These are phyloP conservation scores for Lomographa bimaculata DNA, from an alignment of 2,888 invertebrate genomes.

Conservation along the genomic window DNA sequence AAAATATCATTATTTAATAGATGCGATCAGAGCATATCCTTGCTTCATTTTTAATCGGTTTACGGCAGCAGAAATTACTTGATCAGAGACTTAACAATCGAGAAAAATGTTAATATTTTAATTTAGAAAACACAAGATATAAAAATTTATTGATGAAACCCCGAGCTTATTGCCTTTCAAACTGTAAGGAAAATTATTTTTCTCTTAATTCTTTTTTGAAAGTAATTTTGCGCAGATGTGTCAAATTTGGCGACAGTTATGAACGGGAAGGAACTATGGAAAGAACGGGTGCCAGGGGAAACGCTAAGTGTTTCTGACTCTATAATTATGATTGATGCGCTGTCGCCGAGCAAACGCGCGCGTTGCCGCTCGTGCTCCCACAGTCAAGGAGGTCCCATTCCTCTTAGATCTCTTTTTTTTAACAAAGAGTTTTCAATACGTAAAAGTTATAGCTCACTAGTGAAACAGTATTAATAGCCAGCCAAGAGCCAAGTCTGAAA, in stretches of 20 bases:
- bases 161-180: slow-evolving; percentile 8
- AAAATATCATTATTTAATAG: too few relatives aligned
- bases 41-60: too few relatives aligned
- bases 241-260: slow-evolving; percentile 30
- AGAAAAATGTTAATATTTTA: too few relatives aligned
- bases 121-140: too few relatives aligned
- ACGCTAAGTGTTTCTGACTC: slow-evolving; percentile 27
- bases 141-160: slow-evolving; percentile 11
- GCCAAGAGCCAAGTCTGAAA: too few relatives aligned
- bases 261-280: slow-evolving; percentile 27
- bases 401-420: slow-evolving; percentile 20
- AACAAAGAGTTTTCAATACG: slow-evolving; percentile 6
- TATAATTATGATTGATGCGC: slow-evolving; percentile 31
- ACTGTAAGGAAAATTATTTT: slow-evolving; percentile 10
- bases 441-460: slow-evolving; percentile 13
- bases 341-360: slow-evolving; percentile 4
- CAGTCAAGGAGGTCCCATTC: slow-evolving; percentile 1
- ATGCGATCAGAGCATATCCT: too few relatives aligned
- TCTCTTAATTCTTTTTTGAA: slow-evolving; percentile 10
- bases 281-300: slow-evolving; percentile 21
- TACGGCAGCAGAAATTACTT: too few relatives aligned
- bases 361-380: slow-evolving; percentile 2
- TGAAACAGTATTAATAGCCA: too few relatives aligned
- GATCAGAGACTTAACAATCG: too few relatives aligned
- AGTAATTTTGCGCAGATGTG: slow-evolving; percentile 26